These are phyloP conservation scores for Barypeithes pellucidus DNA, from an alignment of 2,888 invertebrate genomes.

Conservation along the genomic window DNA sequence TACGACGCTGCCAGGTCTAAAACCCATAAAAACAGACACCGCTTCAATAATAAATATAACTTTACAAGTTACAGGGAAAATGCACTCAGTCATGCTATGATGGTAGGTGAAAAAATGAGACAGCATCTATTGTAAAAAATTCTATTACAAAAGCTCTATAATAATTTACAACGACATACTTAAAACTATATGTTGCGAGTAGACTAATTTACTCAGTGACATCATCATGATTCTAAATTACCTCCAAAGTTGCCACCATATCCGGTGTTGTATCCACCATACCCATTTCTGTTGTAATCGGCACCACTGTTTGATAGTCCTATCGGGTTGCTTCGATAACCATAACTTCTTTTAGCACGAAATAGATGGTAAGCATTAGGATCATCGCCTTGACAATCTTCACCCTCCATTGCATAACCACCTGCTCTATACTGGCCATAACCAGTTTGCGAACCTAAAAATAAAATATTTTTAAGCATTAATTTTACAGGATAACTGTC, in stretches of 20 bases:
- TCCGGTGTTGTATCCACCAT: constrained; percentile 16
- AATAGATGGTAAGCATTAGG: constrained; percentile 44
- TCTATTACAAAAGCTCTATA: not conserved
- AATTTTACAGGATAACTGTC: not conserved
- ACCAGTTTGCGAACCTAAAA: constrained; percentile 33
- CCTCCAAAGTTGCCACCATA: constrained; percentile 13
- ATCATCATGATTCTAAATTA: constrained; percentile 17
- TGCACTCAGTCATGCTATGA: not conserved
- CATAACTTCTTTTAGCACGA: constrained; percentile 55
- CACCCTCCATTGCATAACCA: constrained; percentile 43
- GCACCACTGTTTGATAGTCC: constrained; percentile 43
- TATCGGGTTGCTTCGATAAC: constrained; percentile 51
- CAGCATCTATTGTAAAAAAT: constrained; percentile 6
- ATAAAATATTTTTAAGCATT: not conserved
- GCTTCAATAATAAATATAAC: too few relatives aligned
- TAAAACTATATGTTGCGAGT: not conserved
- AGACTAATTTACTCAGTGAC: not conserved
- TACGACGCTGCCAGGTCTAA: too few relatives aligned
- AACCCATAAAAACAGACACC: too few relatives aligned
- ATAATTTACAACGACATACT: constrained; percentile 7
- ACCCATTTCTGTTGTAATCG: constrained; percentile 17
- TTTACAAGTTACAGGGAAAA: not conserved
- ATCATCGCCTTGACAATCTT: constrained; percentile 56
- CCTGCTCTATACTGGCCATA: constrained; percentile 54
- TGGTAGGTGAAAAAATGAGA: constrained; percentile 23